These are phyloP conservation scores for Proisotoma minuta DNA, from an alignment of 2,888 invertebrate genomes.

Conservation along the genomic window DNA sequence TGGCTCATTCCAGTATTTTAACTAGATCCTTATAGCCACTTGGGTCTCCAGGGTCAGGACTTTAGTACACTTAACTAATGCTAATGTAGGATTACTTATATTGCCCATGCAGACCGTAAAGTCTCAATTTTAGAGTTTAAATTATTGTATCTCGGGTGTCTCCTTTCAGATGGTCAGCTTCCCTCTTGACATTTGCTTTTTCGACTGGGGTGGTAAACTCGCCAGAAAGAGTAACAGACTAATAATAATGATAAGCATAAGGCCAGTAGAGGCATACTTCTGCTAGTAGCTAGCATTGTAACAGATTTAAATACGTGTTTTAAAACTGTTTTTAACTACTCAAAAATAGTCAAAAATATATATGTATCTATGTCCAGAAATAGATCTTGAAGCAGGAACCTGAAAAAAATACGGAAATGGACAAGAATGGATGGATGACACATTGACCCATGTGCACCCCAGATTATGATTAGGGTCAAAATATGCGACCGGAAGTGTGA, in stretches of 20 bases:
- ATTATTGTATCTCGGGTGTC: slow-evolving; percentile 6
- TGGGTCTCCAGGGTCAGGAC: slow-evolving; percentile 15
- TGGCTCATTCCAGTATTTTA: slow-evolving; percentile 29
- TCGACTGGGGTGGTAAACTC: not conserved
- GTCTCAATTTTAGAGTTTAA: slow-evolving; percentile 13
- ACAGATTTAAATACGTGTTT: not conserved
- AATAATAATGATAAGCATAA: no score
- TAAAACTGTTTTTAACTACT: slow-evolving; percentile 11
- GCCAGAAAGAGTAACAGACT: no score
- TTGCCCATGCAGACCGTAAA: not conserved
- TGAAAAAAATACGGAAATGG: slow-evolving; percentile 26
- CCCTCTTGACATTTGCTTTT: not conserved
- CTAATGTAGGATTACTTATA: not conserved
- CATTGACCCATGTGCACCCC: slow-evolving; percentile 48
- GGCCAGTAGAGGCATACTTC: no score
- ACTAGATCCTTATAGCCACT: slow-evolving; percentile 9
- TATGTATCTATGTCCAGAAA: slow-evolving; percentile 18
- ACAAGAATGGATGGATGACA: slow-evolving; percentile 32
- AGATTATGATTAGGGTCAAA: slow-evolving; percentile 46
- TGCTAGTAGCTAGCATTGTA: not conserved
- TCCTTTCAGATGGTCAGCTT: slow-evolving; percentile 15
- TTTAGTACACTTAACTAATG: not conserved
- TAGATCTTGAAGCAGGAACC: not conserved
- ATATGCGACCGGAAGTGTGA: slow-evolving; percentile 48
- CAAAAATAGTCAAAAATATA: slow-evolving; percentile 2